Evolutionary conservation across 2,797 vertebrate species (phyloP).

Genomic region (Gallirallus australis): DNA sequence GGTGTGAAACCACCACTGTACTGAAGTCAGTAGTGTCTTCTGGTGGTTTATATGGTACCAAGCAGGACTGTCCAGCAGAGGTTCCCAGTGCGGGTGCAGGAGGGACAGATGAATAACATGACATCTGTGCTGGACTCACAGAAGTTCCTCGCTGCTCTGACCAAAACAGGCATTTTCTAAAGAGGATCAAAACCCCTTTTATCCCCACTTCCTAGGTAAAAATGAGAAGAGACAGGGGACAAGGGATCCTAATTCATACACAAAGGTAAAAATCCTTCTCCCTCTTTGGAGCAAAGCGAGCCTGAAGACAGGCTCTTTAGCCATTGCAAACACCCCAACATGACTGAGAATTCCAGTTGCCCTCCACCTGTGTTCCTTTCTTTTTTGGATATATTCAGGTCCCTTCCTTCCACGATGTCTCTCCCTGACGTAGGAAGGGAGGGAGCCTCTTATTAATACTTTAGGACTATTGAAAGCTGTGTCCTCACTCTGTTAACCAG

Average conservation of each 20-base stretch:
- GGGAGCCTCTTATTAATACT: background rate
- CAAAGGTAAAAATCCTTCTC: background rate
- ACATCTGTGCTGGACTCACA: background rate
- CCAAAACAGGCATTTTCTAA: background rate
- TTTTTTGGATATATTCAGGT: background rate
- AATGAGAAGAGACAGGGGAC: background rate
- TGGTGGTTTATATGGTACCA: background rate
- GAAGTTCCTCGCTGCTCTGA: background rate
- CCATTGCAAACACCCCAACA: background rate
- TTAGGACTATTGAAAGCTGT: background rate
- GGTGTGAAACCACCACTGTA: background rate
- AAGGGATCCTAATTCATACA: background rate
- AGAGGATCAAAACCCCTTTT: background rate
- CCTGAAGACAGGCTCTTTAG: background rate
- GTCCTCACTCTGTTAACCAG: background rate
- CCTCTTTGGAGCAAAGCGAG: background rate
- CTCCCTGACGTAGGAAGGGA: background rate
- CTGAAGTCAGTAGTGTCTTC: background rate
- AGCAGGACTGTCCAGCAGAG: background rate
- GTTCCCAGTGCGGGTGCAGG: fast-evolving
- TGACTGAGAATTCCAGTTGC: background rate
- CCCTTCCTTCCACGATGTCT: background rate
- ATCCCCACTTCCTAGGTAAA: background rate
- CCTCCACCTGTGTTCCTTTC: background rate
- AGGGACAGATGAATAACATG: fast-evolving